Conservation (phyloP, 37 sponge, comb jelly and placozoan species). For the Bolinopsis microptera region DNA sequence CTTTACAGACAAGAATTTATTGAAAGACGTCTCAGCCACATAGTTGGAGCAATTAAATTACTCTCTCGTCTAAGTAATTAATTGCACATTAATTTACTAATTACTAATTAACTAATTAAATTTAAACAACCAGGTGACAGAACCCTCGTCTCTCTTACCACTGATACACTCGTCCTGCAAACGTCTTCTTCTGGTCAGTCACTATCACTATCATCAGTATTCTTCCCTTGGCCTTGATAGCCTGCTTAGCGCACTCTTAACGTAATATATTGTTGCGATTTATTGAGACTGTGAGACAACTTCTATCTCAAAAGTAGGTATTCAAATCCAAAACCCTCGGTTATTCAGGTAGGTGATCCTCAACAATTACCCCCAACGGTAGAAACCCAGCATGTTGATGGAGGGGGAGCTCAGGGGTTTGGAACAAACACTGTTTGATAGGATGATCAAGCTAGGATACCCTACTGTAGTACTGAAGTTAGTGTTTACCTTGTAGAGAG, state of each 20-base stretch:
- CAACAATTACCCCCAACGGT: conserved; percentile 81
- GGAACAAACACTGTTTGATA: conserved; percentile 39
- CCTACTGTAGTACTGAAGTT: conserved; percentile 28
- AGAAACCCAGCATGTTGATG: not conserved
- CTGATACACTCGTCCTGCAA: conserved; percentile 20
- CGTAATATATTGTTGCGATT: no score
- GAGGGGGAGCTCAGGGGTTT: not conserved
- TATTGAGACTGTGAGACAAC: no score
- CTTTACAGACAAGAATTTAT: no score
- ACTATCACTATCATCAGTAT: no score
- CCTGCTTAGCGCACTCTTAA: no score
- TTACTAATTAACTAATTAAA: no score
- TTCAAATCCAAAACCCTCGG: not conserved
- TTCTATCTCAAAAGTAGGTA: not conserved
- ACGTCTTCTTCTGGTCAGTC: not conserved
- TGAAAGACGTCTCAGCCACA: no score
- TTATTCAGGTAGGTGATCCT: conserved; percentile 88
- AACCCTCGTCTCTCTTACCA: conserved; percentile 39
- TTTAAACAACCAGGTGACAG: conserved; percentile 40
- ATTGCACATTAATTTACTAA: no score
- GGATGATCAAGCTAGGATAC: conserved; percentile 23
- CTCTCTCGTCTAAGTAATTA: no score
- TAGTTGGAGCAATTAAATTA: no score
- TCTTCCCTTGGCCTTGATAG: no score
- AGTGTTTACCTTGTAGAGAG: no score